Conservation (phyloP, 2,797 vertebrate species). For the Mycteria americana region DNA sequence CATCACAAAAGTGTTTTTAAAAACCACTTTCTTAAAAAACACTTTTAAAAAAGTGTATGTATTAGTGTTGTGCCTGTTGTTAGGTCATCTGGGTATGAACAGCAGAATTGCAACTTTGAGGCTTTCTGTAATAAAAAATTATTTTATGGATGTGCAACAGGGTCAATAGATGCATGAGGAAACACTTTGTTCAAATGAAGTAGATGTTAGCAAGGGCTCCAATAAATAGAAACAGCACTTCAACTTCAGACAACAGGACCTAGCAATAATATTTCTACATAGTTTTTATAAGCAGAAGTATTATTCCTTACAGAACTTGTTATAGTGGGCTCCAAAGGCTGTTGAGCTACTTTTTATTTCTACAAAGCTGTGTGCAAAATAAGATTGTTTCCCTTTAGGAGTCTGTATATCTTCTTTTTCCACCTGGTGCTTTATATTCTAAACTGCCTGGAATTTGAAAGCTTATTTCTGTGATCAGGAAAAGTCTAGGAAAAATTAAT, state of each 20-base stretch:
- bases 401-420: not conserved
- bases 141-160: not conserved
- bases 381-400: not conserved
- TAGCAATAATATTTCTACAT: constrained; percentile 41
- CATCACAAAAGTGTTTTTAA: not conserved
- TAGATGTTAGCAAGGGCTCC: constrained; percentile 29
- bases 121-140: not conserved
- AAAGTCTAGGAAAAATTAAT: not conserved
- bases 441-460: not conserved
- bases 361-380: not conserved
- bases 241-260: not conserved
- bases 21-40: not conserved
- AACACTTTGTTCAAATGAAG: not conserved
- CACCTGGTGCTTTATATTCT: not conserved
- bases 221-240: not conserved
- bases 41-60: not conserved
- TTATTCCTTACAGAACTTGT: not conserved
- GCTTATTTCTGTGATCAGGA: not conserved
- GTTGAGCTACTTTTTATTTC: not conserved
- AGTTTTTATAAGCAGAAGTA: not conserved
- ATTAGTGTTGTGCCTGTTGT: not conserved
- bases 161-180: not conserved
- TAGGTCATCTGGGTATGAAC: not conserved
- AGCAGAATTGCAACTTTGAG: not conserved
- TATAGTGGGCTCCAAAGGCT: not conserved